A percentile compares a stretch with the other conserved stretches of the same genome.
Evolutionary conservation across 2,113 vertebrate genomes (phyloP).

Genomic region (Silurus asotus): DNA sequence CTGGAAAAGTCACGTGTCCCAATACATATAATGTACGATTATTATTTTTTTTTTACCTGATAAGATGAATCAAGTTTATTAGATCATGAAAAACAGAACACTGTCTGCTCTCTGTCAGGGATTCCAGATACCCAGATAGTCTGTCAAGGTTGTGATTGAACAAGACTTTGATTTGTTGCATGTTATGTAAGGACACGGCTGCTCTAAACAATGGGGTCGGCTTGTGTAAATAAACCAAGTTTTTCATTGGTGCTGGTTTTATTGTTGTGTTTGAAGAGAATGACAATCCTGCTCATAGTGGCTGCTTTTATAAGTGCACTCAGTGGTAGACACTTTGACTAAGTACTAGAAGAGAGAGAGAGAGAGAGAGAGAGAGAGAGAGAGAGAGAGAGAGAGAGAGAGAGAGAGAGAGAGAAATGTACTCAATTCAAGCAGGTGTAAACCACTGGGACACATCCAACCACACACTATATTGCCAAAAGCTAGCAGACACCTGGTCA

Average conservation of each 20-base stretch:
- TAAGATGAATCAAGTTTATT: neutral
- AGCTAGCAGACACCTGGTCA: too few relatives aligned
- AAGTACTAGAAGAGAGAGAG: neutral
- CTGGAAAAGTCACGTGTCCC: too few relatives aligned
- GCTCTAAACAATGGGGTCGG: neutral
- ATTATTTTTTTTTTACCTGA: neutral
- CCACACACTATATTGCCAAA: neutral
- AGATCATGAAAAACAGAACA: neutral
- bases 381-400: neutral
- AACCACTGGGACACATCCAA: neutral
- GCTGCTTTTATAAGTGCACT: constrained; percentile 4
- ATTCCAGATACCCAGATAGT: neutral
- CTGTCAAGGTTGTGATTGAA: neutral
- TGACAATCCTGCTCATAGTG: neutral
- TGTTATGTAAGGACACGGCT: neutral
- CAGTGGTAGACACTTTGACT: neutral
- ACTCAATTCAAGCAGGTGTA: neutral
- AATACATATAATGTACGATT: too few relatives aligned
- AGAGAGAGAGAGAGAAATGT: neutral
- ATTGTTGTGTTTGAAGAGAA: neutral
- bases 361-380: neutral
- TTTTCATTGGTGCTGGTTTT: neutral
- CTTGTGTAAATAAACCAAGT: neutral
- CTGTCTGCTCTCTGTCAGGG: neutral
- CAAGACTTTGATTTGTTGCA: neutral